These are phyloP conservation scores for Venusia cambrica DNA, from an alignment of 2,888 invertebrate genomes.

Conservation along the genomic window DNA sequence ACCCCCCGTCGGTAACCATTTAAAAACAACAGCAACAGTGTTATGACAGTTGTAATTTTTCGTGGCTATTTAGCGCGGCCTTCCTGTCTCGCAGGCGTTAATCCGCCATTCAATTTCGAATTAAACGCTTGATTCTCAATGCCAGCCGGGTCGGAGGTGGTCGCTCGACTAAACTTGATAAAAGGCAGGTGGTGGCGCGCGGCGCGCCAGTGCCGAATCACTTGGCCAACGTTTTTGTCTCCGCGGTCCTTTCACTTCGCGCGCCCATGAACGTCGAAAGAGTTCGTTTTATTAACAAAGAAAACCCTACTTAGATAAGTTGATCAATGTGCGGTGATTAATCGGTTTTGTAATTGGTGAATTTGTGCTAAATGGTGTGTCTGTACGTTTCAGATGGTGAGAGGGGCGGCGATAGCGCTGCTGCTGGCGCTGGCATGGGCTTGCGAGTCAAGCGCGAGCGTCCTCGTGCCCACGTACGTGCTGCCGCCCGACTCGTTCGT, in stretches of 20 bases:
- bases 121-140: conserved; percentile 78
- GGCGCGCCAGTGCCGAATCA: conserved; percentile 63
- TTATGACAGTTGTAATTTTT: conserved; percentile 56
- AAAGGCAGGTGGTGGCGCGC: conserved; percentile 72
- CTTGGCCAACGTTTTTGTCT: conserved; percentile 68
- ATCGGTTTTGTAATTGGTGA: conserved; percentile 33
- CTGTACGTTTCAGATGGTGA: conserved; percentile 78
- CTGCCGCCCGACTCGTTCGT: conserved; percentile 77
- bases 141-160: conserved; percentile 73
- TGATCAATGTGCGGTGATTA: conserved; percentile 42
- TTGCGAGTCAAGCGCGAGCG: conserved; percentile 62
- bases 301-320: conserved; percentile 72
- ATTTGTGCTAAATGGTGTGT: conserved; percentile 57
- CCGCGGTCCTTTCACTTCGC: conserved; percentile 72
- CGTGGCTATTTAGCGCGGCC: conserved; percentile 69
- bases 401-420: conserved; percentile 76
- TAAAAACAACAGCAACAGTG: conserved; percentile 40
- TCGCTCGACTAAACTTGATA: conserved; percentile 66
- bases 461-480: conserved; percentile 77
- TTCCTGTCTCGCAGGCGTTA: conserved; percentile 67
- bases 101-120: conserved; percentile 76
- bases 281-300: conserved; percentile 56
- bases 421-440: conserved; percentile 73
- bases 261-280: conserved; percentile 62
- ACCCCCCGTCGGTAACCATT: conserved; percentile 26